These are phyloP conservation scores for Pecten maximus DNA, from an alignment of 2,888 invertebrate genomes.

Conservation along the genomic window DNA sequence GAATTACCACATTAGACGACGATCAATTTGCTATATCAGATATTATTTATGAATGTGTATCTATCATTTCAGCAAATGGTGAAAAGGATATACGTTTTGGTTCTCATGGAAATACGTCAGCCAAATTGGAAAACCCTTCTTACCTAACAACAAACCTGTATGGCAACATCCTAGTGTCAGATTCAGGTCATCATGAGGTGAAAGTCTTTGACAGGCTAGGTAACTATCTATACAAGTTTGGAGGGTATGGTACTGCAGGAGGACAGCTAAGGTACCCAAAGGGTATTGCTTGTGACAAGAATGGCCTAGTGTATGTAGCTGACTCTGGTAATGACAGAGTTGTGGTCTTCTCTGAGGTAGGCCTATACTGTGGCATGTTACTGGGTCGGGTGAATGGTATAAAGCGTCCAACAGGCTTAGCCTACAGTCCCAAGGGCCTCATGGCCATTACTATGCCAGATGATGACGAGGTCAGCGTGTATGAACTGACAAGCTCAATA, in stretches of 20 bases:
- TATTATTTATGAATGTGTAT: slow-evolving; percentile 62
- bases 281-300: slow-evolving; percentile 53
- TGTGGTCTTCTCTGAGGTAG: slow-evolving; percentile 57
- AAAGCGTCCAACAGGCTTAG: slow-evolving; percentile 59
- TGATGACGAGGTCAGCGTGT: slow-evolving; percentile 56
- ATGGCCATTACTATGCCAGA: slow-evolving; percentile 63
- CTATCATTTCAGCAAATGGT: slow-evolving; percentile 54
- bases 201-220: slow-evolving; percentile 63
- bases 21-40: slow-evolving; percentile 62
- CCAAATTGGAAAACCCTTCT: slow-evolving; percentile 60
- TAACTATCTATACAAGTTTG: slow-evolving; percentile 58
- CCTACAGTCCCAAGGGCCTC: slow-evolving; percentile 48
- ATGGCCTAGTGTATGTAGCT: slow-evolving; percentile 59
- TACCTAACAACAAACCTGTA: slow-evolving; percentile 54
- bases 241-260: slow-evolving; percentile 53
- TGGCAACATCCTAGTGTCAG: slow-evolving; percentile 60
- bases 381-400: slow-evolving; percentile 53
- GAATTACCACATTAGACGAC: slow-evolving; percentile 49
- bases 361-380: slow-evolving; percentile 53
- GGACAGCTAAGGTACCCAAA: slow-evolving; percentile 61
- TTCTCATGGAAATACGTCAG: slow-evolving; percentile 53
- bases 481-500: slow-evolving; percentile 41
- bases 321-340: slow-evolving; percentile 66
- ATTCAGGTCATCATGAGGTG: slow-evolving; percentile 63
- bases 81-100: slow-evolving; percentile 55